phyloP scores from a whole-genome alignment of 2,797 vertebrate genomes.

The Sorex maritimensis region DNA sequence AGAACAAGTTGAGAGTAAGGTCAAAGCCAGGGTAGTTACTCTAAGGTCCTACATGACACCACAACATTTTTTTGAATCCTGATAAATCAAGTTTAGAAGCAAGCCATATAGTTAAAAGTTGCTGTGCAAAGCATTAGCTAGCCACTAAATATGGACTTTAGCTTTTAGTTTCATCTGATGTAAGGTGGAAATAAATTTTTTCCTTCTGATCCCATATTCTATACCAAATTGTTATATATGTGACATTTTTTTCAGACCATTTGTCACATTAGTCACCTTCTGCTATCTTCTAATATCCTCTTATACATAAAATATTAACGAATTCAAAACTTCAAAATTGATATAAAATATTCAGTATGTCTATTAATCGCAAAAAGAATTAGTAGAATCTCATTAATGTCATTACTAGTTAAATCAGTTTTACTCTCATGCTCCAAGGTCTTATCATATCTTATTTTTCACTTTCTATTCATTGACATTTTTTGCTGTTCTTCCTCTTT shows the following conservation, averaged over 20 bases:
- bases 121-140: background rate
- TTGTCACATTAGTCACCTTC: constrained; percentile 1
- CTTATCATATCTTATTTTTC: background rate
- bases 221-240: background rate
- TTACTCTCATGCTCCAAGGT: background rate
- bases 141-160: background rate
- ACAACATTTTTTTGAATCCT: background rate
- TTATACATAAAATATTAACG: constrained; percentile 6
- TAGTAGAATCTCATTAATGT: background rate
- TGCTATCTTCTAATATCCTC: background rate
- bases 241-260: background rate
- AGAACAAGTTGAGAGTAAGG: background rate
- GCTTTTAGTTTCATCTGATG: background rate
- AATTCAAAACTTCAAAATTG: background rate
- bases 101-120: background rate
- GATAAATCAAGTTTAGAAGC: background rate
- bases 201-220: background rate
- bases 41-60: background rate
- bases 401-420: background rate
- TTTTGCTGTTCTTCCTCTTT: constrained; percentile 19
- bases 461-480: background rate
- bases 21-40: background rate
- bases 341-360: background rate
- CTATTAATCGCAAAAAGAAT: background rate
- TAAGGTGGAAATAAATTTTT: background rate